Evolutionary conservation across 2,113 vertebrate genomes (phyloP), one percentile per base, ranked within the genome.

Genomic region (Sinocyclocheilus grahami): DNA sequence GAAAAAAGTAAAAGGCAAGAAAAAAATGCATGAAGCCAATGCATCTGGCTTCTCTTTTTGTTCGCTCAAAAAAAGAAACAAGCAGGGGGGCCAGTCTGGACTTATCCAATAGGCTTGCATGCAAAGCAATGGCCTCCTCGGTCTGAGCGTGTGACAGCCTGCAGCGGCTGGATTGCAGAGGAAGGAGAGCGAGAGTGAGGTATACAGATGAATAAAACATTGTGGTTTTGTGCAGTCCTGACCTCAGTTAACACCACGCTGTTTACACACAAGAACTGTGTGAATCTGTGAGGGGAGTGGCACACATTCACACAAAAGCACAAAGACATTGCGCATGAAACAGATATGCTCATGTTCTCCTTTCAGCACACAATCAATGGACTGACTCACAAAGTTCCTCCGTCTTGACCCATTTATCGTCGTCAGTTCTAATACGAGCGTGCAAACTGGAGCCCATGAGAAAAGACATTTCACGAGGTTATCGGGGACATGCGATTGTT

Each of bases 211-310:
- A 82, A 82, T 76, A 82, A 82, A 86, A 69, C 58, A 82, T 75
- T 65, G 85, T 86, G 85, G 79, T 65, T 86, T 79, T 63, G 55
- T 51, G 78, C 39, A 76, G 85, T 48, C 58, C 27, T 86, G 85
- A 76, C 79, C 85, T 82, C 79, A 20, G 79, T 76, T 86, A 82
- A 86, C 85, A 82, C 79, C 71, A 82, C 24, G 53, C 42, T 86
- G 78, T 81, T 74, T 33, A 74, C 33, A 88, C 79, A 88, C 18
- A 86, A 67, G 27, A 86, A 55, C 24, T 20, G 11, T 74, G 87
- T 78, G 69, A 74, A 79, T 37, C 39, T 37, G 48, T 33, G 69
- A 63, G 81, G 48, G 78, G 42, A 16, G 51, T 71, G 82, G 77
- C 33, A 39, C 24, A 55, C 53, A 55, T n/a, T 81, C 55, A 58